Conservation (phyloP, 2,797 vertebrate species). For the Hipposideros larvatus region DNA sequence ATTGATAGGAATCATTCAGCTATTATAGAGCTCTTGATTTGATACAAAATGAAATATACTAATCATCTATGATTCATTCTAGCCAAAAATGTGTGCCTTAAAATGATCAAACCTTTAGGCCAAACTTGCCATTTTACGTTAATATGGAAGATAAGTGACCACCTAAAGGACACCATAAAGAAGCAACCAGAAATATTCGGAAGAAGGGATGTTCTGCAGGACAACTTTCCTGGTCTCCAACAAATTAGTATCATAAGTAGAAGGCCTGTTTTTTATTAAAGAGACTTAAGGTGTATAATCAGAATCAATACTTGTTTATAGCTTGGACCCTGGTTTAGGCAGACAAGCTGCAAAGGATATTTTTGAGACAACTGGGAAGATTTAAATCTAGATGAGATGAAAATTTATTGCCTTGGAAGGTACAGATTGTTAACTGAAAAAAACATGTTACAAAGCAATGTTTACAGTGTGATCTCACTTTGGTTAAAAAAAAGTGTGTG, state of each 20-base stretch:
- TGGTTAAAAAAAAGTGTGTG: background rate
- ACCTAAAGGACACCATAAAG: background rate
- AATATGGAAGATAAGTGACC: background rate
- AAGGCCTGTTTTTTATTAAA: background rate
- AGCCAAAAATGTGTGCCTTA: background rate
- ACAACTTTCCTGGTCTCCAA: background rate
- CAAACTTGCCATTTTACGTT: background rate
- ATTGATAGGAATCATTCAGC: background rate
- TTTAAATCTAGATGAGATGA: constrained; percentile 22
- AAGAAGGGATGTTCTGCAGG: background rate
- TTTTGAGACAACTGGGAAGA: constrained; percentile 14
- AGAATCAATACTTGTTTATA: background rate
- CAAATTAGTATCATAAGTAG: background rate
- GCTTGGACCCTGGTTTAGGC: background rate
- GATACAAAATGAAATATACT: background rate
- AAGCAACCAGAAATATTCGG: constrained; percentile 1
- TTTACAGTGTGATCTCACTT: background rate
- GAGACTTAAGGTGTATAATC: background rate
- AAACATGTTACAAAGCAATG: background rate
- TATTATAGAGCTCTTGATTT: background rate
- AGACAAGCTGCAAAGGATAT: background rate
- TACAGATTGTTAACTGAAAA: constrained; percentile 33
- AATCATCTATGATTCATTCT: background rate
- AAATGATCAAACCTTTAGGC: constrained; percentile 1
- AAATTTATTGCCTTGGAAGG: background rate